A percentile compares a stretch with the other conserved stretches of the same genome.
Conservation (phyloP, 2,797 vertebrate genomes). For the Leptodactylus fallax region DNA sequence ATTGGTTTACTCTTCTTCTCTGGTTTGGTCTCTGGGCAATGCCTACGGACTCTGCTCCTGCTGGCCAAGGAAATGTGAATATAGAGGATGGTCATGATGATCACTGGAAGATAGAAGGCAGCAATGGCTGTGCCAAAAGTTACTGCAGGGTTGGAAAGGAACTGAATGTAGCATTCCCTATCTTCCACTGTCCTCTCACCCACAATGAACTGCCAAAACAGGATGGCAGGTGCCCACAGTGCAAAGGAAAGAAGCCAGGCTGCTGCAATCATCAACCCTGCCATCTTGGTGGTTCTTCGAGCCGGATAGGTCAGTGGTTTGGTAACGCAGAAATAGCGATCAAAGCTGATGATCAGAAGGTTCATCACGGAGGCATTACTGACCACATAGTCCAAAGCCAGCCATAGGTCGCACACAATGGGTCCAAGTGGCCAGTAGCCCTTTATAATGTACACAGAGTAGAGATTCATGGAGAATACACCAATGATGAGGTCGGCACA, state of each 20-base stretch:
- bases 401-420: slow-evolving; percentile 95
- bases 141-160: slow-evolving; percentile 93
- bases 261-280: slow-evolving; percentile 92
- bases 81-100: slow-evolving; percentile 98
- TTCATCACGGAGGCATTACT: slow-evolving; percentile 99
- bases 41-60: slow-evolving; percentile 90
- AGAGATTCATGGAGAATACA: slow-evolving; percentile 97
- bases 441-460: slow-evolving; percentile 94
- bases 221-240: slow-evolving; percentile 96
- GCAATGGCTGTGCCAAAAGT: slow-evolving; percentile 98
- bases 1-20: slow-evolving; percentile 77
- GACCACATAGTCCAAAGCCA: slow-evolving; percentile 96
- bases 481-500: slow-evolving; percentile 97
- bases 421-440: slow-evolving; percentile 97
- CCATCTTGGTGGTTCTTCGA: slow-evolving; percentile 97
- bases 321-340: slow-evolving; percentile 98
- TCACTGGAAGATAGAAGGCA: slow-evolving; percentile 95
- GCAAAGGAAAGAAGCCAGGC: slow-evolving; percentile 97
- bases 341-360: slow-evolving; percentile 97
- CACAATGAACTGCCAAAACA: slow-evolving; percentile 97
- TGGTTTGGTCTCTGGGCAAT: slow-evolving; percentile 78
- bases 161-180: slow-evolving; percentile 91
- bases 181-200: slow-evolving; percentile 85
- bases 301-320: slow-evolving; percentile 94
- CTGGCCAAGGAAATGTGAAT: slow-evolving; percentile 97